phyloP scores from a whole-genome alignment of 2,797 vertebrate species.

The Chiloscyllium punctatum region DNA sequence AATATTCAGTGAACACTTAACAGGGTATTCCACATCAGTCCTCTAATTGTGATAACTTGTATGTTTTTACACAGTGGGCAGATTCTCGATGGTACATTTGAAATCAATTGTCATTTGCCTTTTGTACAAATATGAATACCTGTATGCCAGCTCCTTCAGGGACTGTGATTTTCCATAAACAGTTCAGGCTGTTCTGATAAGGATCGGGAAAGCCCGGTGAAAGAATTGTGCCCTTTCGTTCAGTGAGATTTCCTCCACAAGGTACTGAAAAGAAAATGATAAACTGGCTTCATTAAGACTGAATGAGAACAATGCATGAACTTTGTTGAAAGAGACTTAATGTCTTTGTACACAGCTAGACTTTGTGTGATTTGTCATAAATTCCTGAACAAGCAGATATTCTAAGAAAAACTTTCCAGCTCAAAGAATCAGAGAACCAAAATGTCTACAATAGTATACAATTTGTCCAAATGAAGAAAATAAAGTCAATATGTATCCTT shows the following conservation, averaged over 20 bases:
- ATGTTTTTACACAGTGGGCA: background rate
- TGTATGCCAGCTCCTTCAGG: constrained; percentile 95
- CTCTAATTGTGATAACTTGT: background rate
- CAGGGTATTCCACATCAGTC: background rate
- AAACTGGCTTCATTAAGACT: background rate
- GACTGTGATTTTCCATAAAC: constrained; percentile 94
- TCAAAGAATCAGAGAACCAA: background rate
- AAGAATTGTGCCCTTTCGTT: constrained; percentile 87
- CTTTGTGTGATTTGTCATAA: background rate
- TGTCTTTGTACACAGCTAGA: background rate
- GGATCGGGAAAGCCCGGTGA: constrained; percentile 95
- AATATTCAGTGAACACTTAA: background rate
- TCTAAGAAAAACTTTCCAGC: background rate
- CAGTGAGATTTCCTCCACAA: constrained; percentile 89
- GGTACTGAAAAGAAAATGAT: constrained; percentile 66
- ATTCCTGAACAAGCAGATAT: background rate
- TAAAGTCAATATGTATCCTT: background rate
- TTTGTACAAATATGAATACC: constrained; percentile 54
- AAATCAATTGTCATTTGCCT: background rate
- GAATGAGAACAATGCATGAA: background rate
- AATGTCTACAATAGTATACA: background rate
- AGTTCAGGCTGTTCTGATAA: constrained; percentile 96
- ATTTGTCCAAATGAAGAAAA: background rate
- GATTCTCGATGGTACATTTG: background rate
- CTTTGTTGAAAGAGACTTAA: background rate